phyloP scores from a whole-genome alignment of 1,140 invertebrate species.

The Cydia pomonella region DNA sequence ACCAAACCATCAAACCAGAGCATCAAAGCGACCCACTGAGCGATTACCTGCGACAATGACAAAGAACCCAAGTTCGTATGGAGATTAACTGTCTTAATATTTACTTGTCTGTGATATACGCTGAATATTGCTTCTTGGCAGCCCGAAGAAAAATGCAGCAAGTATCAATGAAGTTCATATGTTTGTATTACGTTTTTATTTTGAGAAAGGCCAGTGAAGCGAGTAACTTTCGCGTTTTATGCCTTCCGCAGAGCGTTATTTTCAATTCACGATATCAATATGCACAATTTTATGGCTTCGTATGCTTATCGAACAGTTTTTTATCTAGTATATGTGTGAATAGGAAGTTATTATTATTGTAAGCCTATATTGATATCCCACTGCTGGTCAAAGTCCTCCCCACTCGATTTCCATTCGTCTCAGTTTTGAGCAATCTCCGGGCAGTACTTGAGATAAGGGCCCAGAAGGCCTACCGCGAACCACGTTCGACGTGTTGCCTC shows the following conservation, averaged over 20 bases:
- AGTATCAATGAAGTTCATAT: not conserved
- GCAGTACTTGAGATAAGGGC: no score
- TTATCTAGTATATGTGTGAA: not conserved
- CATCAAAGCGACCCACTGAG: no score
- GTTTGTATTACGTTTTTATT: not conserved
- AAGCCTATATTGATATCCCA: no score
- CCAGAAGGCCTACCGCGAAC: no score
- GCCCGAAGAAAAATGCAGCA: not conserved
- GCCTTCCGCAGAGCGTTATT: slow-evolving; percentile 26
- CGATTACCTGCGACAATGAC: no score
- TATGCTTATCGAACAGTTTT: slow-evolving; percentile 16
- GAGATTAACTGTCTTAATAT: not conserved
- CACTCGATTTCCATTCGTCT: no score
- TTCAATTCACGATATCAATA: slow-evolving; percentile 30
- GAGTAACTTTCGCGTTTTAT: slow-evolving; percentile 11
- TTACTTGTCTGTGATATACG: not conserved
- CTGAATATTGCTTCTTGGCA: not conserved
- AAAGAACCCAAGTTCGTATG: no score
- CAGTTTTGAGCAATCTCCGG: no score
- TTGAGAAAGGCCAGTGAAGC: not conserved
- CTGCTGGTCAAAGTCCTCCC: no score
- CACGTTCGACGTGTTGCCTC: no score
- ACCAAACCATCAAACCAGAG: no score
- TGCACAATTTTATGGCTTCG: slow-evolving; percentile 16
- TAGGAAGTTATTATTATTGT: not conserved